Evolutionary conservation across 2,113 vertebrate species (phyloP), one percentile per base, ranked within the genome.

Genomic region (Thryonomys swinderianus): DNA sequence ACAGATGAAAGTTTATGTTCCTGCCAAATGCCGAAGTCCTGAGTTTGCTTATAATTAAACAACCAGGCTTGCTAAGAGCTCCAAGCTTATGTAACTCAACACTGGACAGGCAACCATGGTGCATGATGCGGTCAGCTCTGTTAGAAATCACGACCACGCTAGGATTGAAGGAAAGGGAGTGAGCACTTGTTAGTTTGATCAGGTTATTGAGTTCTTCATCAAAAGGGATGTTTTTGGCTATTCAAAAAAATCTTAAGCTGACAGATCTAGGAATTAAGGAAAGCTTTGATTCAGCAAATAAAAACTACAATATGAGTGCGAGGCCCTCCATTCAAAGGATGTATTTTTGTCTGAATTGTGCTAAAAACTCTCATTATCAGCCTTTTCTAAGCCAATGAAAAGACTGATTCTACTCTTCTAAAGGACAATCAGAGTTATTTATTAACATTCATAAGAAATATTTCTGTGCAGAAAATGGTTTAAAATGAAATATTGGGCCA

Each of bases 361-460:
- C 71, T 45, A 34, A 96, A 88, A 82, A 40, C 21, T 67, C 34
- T 97, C 53, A 57, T 94, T 66, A 82, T 25, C 82, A 67, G 71
- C 59, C 69, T 87, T 80, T 85, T 84, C 53, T 74, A 66, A 85
- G 69, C 45, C 64, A 67, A 45, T 80, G 45, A 42, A 86, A 95
- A 96, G 90, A 94, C 40, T 40, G 79, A 91, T 91, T 94, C 79
- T 93, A 73, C 25, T 90, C 81, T 96, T 86, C 88, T 83, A 92
- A 85, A 92, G 91, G 92, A 90, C 30, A 51, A 42, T 86, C 42
- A 67, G 45, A 71, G 57, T 78, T 83, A 88, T 94, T 90, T 92
- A 90, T 95, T 85, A 92, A 86, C 61, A 57, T 91, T 85, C 84
- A 55, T 93, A 79, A 85, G 61, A 95, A 95, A 69, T 94, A 69